A percentile compares a stretch with the other conserved stretches of the same genome.
Conservation (phyloP, 1,140 invertebrate genomes). For the Planococcus citri region DNA sequence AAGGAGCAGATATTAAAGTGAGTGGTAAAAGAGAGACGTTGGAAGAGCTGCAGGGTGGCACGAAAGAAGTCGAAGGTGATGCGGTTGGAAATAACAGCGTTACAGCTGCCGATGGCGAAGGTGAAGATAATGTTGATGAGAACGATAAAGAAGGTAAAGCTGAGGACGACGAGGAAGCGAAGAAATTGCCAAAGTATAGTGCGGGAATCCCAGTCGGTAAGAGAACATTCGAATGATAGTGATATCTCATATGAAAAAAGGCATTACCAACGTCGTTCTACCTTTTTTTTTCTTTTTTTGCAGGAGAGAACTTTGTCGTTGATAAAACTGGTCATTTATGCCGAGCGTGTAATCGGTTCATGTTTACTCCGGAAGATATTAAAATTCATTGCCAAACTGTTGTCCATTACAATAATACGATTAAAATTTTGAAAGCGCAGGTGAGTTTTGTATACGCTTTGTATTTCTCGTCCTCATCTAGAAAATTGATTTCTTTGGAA, state of each 20-base stretch:
- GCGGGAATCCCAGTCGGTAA: constrained; percentile 26
- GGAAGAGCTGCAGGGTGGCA: constrained; percentile 24
- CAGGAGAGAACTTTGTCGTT: constrained; percentile 28
- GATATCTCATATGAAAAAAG: neutral
- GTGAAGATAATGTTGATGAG: constrained; percentile 25
- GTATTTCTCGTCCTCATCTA: neutral
- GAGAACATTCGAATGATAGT: neutral
- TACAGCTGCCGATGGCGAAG: neutral
- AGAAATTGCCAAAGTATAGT: constrained; percentile 27
- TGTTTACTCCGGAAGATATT: constrained; percentile 27
- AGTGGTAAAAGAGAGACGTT: constrained; percentile 25
- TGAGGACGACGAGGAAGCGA: constrained; percentile 16
- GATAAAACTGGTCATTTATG: constrained; percentile 27
- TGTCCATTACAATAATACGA: constrained; percentile 29
- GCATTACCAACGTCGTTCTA: too few species aligned
- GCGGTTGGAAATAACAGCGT: too few species aligned
- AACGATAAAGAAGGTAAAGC: constrained; percentile 29
- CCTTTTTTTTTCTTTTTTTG: too few species aligned
- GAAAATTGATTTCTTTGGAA: neutral
- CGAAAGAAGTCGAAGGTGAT: neutral
- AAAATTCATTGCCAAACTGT: constrained; percentile 29
- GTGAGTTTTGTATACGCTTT: constrained; percentile 19
- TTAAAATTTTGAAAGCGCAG: constrained; percentile 26
- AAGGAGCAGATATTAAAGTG: neutral
- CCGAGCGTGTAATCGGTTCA: constrained; percentile 28